A percentile compares a stretch with the other conserved stretches of the same genome.
These are phyloP conservation scores for Scalopus aquaticus DNA, from an alignment of 2,113 vertebrate genomes.

Conservation along the genomic window DNA sequence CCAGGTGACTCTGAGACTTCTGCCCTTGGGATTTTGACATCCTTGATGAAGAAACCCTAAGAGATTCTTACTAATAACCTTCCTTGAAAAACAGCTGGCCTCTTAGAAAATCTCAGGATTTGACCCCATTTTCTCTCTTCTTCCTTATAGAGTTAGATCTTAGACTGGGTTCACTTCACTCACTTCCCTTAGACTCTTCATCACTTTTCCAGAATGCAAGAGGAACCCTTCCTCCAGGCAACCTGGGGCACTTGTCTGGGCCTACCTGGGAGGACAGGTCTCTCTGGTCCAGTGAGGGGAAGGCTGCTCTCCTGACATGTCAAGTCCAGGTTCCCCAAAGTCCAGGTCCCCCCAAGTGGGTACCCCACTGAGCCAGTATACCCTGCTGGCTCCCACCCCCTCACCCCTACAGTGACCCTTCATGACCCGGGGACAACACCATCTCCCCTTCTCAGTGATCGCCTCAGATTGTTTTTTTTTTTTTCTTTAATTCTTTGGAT, in stretches of 20 bases:
- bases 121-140: neutral
- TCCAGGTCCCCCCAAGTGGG: neutral
- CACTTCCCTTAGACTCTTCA: neutral
- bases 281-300: neutral
- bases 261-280: neutral
- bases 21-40: neutral
- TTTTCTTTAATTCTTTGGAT: constrained; percentile 73
- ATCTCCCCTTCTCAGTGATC: constrained; percentile 35
- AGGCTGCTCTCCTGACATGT: neutral
- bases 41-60: neutral
- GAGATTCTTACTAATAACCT: neutral
- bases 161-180: neutral
- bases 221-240: neutral
- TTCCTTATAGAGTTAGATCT: neutral
- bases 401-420: constrained; percentile 13
- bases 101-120: neutral
- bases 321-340: too few relatives aligned
- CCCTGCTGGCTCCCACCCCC: accelerated
- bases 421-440: constrained; percentile 70
- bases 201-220: neutral
- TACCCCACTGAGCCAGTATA: too few relatives aligned
- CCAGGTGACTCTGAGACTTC: neutral
- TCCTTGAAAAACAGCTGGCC: neutral
- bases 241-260: neutral
- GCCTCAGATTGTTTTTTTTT: constrained; percentile 45